A percentile compares a stretch with the other conserved stretches of the same genome.
Evolutionary conservation across 2,797 vertebrate species (phyloP).

Genomic region (Enoplosus armatus): DNA sequence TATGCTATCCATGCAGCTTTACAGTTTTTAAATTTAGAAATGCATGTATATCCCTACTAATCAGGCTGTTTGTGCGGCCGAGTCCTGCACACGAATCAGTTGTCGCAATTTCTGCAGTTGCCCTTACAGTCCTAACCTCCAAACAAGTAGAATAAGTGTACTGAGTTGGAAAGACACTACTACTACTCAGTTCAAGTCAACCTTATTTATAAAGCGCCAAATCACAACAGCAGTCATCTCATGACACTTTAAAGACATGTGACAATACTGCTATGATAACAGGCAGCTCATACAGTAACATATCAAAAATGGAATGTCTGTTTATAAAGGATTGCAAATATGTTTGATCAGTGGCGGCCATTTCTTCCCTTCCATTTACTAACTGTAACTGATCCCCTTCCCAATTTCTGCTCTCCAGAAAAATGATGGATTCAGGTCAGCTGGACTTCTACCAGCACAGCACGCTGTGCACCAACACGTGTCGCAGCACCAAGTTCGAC

Average conservation of each 20-base stretch:
- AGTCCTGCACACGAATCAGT: background rate
- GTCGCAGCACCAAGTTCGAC: slow-evolving; percentile 99
- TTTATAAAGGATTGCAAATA: background rate
- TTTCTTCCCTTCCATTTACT: background rate
- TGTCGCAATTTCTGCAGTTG: background rate
- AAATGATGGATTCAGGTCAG: slow-evolving; percentile 99
- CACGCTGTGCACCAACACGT: slow-evolving; percentile 98
- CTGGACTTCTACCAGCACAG: slow-evolving; percentile 99
- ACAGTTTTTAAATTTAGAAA: background rate
- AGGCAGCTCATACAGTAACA: background rate
- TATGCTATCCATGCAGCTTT: background rate
- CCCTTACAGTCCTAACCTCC: background rate
- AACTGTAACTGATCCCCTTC: background rate
- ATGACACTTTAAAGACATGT: too few species aligned
- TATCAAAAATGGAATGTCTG: too few species aligned
- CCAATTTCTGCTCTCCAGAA: slow-evolving; percentile 82
- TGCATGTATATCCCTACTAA: background rate
- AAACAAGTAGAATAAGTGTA: background rate
- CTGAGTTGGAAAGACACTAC: background rate
- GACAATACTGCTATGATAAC: background rate
- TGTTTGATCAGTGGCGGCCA: background rate
- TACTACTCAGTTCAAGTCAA: too few species aligned
- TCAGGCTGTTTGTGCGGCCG: slow-evolving; percentile 7
- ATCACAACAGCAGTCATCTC: too few species aligned
- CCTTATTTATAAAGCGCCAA: too few species aligned